Evolutionary conservation across 1,140 invertebrate species (phyloP).

Genomic region (Cydia splendana): DNA sequence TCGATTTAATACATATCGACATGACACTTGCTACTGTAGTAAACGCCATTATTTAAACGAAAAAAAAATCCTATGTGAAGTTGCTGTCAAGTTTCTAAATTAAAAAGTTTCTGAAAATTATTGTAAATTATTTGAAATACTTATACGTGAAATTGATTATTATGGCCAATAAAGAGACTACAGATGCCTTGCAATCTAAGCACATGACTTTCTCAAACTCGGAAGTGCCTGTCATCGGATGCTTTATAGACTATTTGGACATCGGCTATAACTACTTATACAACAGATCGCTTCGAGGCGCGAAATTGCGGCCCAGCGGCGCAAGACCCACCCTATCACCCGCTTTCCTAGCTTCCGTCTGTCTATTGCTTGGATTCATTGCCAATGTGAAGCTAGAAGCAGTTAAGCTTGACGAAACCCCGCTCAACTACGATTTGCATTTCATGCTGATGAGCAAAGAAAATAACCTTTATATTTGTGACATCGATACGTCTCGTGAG

Average conservation of each 20-base stretch:
- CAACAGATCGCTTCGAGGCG: constrained; percentile 51
- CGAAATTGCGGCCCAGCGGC: constrained; percentile 47
- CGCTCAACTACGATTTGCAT: constrained; percentile 62
- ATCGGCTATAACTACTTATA: constrained; percentile 58
- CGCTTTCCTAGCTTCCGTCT: constrained; percentile 55
- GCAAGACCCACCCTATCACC: constrained; percentile 52
- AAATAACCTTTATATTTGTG: constrained; percentile 67
- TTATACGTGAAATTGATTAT: constrained; percentile 16
- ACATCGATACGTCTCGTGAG: constrained; percentile 67
- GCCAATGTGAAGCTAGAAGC: constrained; percentile 71
- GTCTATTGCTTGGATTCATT: constrained; percentile 56
- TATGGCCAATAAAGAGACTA: constrained; percentile 44
- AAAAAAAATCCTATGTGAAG: too few relatives aligned
- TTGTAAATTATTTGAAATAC: constrained; percentile 5
- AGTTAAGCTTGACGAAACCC: constrained; percentile 55
- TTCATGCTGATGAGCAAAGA: constrained; percentile 66
- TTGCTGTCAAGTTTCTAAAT: constrained; percentile 8
- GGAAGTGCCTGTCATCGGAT: constrained; percentile 56
- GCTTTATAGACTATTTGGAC: constrained; percentile 62
- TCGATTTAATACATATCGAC: too few relatives aligned
- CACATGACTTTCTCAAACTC: constrained; percentile 62
- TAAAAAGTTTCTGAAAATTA: background rate
- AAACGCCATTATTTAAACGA: too few relatives aligned
- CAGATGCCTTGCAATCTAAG: constrained; percentile 39
- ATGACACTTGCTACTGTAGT: too few relatives aligned